phyloP scores from a whole-genome alignment of 92 coral and sea anemone species.

The Virgularia gustaviana region DNA sequence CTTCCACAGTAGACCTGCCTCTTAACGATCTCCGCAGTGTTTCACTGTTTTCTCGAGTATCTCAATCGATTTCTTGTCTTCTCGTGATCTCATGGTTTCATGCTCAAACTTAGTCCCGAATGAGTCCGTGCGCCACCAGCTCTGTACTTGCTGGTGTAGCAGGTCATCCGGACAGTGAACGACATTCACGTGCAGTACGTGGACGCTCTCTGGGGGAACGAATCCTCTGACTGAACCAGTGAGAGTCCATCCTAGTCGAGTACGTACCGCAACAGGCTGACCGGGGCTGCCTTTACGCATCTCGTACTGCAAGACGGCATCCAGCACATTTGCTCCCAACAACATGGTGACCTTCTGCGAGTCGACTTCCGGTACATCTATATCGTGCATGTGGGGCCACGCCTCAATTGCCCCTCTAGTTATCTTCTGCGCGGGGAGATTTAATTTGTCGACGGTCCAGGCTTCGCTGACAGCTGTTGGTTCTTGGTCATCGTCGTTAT shows the following conservation, averaged over 20 bases:
- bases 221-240: slow-evolving; percentile 45
- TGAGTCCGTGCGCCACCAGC: too few relatives aligned
- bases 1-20: slow-evolving; percentile 44
- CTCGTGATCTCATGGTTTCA: too few relatives aligned
- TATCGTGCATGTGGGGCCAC: slow-evolving; percentile 41
- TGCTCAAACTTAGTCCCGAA: too few relatives aligned
- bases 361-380: slow-evolving; percentile 44
- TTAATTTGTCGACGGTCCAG: slow-evolving; percentile 46
- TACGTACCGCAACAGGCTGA: too few relatives aligned
- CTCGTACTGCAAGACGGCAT: slow-evolving; percentile 49
- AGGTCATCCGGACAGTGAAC: slow-evolving; percentile 39
- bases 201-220: slow-evolving; percentile 45
- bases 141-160: slow-evolving; percentile 31
- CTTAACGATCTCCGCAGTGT: slow-evolving; percentile 23
- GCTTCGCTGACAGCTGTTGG: slow-evolving; percentile 47
- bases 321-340: slow-evolving; percentile 51
- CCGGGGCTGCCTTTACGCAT: too few relatives aligned
- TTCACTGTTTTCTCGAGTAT: slow-evolving; percentile 37
- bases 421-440: slow-evolving; percentile 41
- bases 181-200: slow-evolving; percentile 43
- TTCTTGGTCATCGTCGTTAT: slow-evolving; percentile 10
- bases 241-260: slow-evolving; percentile 56
- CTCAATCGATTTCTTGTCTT: too few relatives aligned
- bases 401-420: slow-evolving; percentile 26
- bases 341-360: slow-evolving; percentile 48